Base-by-base conservation (phyloP, 2,113 vertebrate species). In the Corythornis madagascariensis region DNA sequence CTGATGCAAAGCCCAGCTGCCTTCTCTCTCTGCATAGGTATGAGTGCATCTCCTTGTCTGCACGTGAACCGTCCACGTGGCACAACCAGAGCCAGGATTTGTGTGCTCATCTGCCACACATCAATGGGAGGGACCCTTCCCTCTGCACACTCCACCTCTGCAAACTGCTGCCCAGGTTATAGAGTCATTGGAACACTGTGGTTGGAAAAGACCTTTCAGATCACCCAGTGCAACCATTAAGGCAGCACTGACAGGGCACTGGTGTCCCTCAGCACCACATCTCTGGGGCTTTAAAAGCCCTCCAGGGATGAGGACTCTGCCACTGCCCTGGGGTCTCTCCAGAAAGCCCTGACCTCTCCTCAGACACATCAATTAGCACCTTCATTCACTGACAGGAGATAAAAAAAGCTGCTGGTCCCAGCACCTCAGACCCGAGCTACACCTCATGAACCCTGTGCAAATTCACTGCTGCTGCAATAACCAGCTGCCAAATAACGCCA, bases 381-480 rank as follows among this genome's bases (percentile, higher is more conserved):
- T 83, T 48, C 59, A 29, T 57, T 26, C 40, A 16, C 17, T 45
- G 8, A 43, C 56, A 13, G 48, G 42, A 83, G 47, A 13, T 17
- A 22, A 19, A 17, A 76, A 38, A 42, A 61, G 3, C 72, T 59
- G 9, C n/a, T 52, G 43, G 21, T 84, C 89, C 35, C 66, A 29
- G 40, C 56, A 11, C 3, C 52, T 72, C 76, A 10, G 4, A 59
- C 35, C 82, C 9, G 18, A 70, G 40, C 38, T 8, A 9, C 35
- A 59, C 13, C 61, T 56, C 65, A 38, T 8, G 84, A 90, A 70
- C 82, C 89, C 38, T 7, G 56, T 11, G 14, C 2, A 26, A 50
- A 91, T 88, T 89, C 96, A 79, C 73, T 53, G 93, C 79, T 79
- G 85, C 81, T 67, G 88, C 66, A 69, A 55, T 60, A 93, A 95